Evolutionary conservation across 2,888 invertebrate species (phyloP).

Genomic region (Xanthia togata): DNA sequence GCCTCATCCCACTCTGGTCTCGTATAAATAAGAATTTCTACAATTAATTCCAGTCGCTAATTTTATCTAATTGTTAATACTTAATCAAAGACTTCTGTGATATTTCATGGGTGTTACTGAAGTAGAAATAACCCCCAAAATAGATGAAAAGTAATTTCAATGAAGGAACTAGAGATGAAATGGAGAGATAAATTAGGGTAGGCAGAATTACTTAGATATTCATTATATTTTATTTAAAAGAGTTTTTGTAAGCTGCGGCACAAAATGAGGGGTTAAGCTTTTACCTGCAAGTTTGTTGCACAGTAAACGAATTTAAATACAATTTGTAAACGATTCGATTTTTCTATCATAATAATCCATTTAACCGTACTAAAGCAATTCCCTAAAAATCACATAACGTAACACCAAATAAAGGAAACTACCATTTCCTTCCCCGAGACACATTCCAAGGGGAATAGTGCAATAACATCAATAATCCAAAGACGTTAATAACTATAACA

Average conservation of each 20-base stretch:
- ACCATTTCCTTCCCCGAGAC: slow-evolving; percentile 1
- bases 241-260: neutral
- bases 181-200: slow-evolving; percentile 9
- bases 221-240: neutral
- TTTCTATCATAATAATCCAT: neutral
- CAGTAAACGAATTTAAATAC: neutral
- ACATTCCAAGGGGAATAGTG: slow-evolving; percentile 31
- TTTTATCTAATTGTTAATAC: slow-evolving; percentile 47
- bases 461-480: slow-evolving; percentile 59
- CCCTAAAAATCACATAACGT: neutral
- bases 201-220: neutral
- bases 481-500: slow-evolving; percentile 53
- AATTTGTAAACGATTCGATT: neutral
- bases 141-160: slow-evolving; percentile 33
- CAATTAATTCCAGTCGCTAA: slow-evolving; percentile 34
- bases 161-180: slow-evolving; percentile 11
- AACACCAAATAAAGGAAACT: slow-evolving; percentile 25
- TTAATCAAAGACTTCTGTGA: slow-evolving; percentile 47
- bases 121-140: slow-evolving; percentile 17
- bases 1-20: slow-evolving; percentile 4
- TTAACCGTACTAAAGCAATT: neutral
- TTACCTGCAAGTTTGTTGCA: neutral
- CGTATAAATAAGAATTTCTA: slow-evolving; percentile 41
- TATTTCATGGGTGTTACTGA: slow-evolving; percentile 36
- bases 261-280: neutral